phyloP scores from a whole-genome alignment of 2,797 vertebrate species.

The Lacerta bilineata region DNA sequence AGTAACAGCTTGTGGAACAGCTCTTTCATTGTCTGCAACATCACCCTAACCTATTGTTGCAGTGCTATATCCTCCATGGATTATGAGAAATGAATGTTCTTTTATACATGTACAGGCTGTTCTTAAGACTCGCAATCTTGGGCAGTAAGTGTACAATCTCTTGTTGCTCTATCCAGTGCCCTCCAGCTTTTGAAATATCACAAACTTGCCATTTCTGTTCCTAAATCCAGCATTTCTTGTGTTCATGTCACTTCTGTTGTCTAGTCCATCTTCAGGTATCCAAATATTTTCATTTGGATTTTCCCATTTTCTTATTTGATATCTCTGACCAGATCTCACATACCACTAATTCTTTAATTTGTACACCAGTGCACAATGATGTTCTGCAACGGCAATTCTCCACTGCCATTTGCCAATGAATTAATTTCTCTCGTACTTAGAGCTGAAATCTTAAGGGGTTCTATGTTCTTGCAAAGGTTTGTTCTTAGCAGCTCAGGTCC shows the following conservation, averaged over 20 bases:
- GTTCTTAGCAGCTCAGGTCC: too few species aligned
- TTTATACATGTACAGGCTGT: not conserved
- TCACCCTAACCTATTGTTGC: not conserved
- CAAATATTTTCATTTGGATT: not conserved
- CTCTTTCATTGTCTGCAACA: not conserved
- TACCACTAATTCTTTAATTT: too few species aligned
- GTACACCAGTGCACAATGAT: too few species aligned
- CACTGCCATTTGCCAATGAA: too few species aligned
- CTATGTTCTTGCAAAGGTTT: too few species aligned
- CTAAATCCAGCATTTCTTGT: not conserved
- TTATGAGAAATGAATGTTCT: not conserved
- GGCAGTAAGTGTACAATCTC: not conserved
- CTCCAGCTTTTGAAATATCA: not conserved
- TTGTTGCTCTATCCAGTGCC: not conserved
- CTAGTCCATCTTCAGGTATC: not conserved
- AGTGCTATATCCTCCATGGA: not conserved
- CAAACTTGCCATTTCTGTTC: not conserved
- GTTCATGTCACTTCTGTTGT: not conserved
- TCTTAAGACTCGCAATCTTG: not conserved
- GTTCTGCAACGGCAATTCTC: too few species aligned
- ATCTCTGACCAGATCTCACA: too few species aligned
- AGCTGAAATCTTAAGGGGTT: too few species aligned
- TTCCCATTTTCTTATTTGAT: too few species aligned
- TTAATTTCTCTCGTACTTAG: too few species aligned
- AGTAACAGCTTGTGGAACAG: not conserved